phyloP scores from a whole-genome alignment of 2,797 vertebrate species.

The Geotrypetes seraphini region DNA sequence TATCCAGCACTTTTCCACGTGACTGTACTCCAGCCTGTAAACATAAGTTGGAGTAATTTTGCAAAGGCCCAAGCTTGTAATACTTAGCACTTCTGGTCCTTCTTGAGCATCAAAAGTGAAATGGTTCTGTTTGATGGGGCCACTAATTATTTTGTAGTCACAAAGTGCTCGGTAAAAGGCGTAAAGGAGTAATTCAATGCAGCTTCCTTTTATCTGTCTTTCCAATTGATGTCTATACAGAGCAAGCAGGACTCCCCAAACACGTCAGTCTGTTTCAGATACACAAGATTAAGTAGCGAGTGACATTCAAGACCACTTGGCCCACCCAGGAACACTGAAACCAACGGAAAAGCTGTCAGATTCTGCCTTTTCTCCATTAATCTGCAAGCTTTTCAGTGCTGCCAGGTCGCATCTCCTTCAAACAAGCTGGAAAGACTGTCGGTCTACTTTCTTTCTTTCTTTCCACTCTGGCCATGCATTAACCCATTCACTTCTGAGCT shows the following conservation, averaged over 20 bases:
- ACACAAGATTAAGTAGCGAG: slow-evolving; percentile 98
- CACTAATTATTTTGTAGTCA: slow-evolving; percentile 57
- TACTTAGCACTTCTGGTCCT: slow-evolving; percentile 22
- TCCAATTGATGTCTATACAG: slow-evolving; percentile 70
- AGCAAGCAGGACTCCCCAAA: slow-evolving; percentile 63
- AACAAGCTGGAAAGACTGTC: slow-evolving; percentile 63
- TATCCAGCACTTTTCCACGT: slow-evolving; percentile 10
- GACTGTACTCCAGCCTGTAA: slow-evolving; percentile 25
- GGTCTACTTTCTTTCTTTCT: slow-evolving; percentile 52
- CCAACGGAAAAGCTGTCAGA: slow-evolving; percentile 92
- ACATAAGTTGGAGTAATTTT: slow-evolving; percentile 10
- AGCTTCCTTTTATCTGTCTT: slow-evolving; percentile 65
- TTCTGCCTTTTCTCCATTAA: slow-evolving; percentile 89
- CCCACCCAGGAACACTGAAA: slow-evolving; percentile 93
- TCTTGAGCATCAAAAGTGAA: slow-evolving; percentile 14
- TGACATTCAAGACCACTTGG: slow-evolving; percentile 97
- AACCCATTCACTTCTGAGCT: slow-evolving; percentile 56
- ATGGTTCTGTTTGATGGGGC: slow-evolving; percentile 35
- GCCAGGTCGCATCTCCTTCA: slow-evolving; percentile 95
- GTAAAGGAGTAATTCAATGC: slow-evolving; percentile 56
- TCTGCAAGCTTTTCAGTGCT: slow-evolving; percentile 90
- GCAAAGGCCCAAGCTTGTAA: slow-evolving; percentile 19
- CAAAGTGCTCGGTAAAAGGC: slow-evolving; percentile 56
- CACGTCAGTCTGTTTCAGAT: slow-evolving; percentile 86
- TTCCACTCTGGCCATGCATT: slow-evolving; percentile 52